Percentiles rank a stretch among this genome's conserved stretches.
Conservation (phyloP, 2,888 invertebrate species). For the Pyrrhosoma nymphula region DNA sequence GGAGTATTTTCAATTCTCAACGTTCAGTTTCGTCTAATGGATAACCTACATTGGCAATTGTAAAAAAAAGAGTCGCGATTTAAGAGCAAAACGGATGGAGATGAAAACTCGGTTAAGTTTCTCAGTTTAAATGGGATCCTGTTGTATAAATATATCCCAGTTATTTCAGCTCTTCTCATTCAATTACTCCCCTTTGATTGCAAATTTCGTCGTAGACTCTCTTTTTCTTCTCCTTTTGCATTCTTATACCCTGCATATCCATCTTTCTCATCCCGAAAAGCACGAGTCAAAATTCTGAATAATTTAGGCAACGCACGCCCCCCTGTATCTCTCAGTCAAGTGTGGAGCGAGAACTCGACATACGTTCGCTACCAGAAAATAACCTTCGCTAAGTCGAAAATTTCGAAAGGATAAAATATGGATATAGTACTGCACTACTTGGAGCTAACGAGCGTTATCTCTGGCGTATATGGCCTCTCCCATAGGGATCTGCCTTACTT, state of each 20-base stretch:
- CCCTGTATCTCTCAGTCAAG: not conserved
- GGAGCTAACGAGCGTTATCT: not conserved
- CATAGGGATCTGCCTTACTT: not conserved
- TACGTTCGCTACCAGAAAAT: no score
- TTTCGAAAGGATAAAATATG: not conserved
- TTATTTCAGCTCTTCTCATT: not conserved
- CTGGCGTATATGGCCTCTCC: not conserved
- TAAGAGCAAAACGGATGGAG: no score
- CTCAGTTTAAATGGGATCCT: not conserved
- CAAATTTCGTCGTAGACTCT: not conserved
- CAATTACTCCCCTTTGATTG: not conserved
- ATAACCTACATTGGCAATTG: no score
- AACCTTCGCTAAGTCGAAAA: not conserved
- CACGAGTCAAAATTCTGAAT: not conserved
- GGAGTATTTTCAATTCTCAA: no score
- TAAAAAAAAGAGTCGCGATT: no score
- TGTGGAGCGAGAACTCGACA: not conserved
- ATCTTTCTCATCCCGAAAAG: not conserved
- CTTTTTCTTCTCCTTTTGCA: not conserved
- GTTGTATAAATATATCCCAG: not conserved
- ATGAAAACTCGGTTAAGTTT: not conserved
- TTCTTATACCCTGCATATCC: not conserved
- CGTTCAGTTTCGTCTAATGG: no score
- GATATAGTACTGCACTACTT: not conserved
- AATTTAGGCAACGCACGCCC: not conserved